Percentiles rank a stretch among this genome's conserved stretches.
Conservation (phyloP, 2,113 vertebrate genomes). For the Chlorodrepanis virens region DNA sequence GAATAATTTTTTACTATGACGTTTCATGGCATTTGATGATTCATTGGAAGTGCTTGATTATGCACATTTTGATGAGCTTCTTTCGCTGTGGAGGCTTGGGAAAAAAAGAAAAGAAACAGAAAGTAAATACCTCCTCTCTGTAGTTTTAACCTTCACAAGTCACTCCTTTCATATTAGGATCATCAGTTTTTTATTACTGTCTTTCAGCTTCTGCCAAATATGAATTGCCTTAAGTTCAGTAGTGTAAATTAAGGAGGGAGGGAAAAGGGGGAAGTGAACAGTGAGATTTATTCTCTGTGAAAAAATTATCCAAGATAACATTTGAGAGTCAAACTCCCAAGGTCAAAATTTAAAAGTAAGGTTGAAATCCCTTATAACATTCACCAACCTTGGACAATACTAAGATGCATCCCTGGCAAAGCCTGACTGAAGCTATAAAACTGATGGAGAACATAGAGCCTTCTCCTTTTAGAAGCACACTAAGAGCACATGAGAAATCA, state of each 20-base stretch:
- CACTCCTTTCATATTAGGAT: background rate
- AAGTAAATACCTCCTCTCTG: background rate
- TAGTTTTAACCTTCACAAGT: background rate
- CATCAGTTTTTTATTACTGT: background rate
- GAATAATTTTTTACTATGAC: background rate
- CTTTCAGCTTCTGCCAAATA: background rate
- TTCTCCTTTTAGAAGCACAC: background rate
- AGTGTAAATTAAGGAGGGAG: background rate
- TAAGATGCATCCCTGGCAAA: background rate
- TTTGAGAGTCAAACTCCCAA: background rate
- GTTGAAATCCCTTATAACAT: background rate
- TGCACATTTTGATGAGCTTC: slow-evolving; percentile 39
- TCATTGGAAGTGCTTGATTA: slow-evolving; percentile 24
- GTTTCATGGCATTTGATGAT: slow-evolving; percentile 47
- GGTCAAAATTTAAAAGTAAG: background rate
- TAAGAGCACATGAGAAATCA: background rate
- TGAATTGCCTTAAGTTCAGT: background rate
- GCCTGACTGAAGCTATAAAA: background rate
- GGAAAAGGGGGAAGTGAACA: background rate
- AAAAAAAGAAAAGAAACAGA: background rate
- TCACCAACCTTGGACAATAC: background rate
- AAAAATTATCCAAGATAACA: background rate
- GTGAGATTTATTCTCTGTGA: background rate
- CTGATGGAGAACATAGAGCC: background rate
- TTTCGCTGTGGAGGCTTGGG: background rate